Conservation (phyloP, 2,797 vertebrate species). For the Arrhamphus sclerolepis region DNA sequence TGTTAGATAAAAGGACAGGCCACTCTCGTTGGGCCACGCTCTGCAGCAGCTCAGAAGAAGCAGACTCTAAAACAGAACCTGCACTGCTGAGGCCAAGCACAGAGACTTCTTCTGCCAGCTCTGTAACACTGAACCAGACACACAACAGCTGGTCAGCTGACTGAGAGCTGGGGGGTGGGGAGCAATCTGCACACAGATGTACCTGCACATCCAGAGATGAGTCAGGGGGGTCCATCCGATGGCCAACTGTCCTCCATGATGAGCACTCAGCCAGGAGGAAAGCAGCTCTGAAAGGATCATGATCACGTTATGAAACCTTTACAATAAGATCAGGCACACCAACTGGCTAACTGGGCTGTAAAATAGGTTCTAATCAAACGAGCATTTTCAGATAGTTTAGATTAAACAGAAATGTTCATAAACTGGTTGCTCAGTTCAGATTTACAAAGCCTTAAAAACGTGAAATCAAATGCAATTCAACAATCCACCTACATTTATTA, state of each 20-base stretch:
- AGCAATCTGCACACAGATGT: fast-evolving
- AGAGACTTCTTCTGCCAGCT: conserved; percentile 67
- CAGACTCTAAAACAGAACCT: conserved; percentile 62
- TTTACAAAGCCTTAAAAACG: too few relatives aligned
- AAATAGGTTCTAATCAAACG: too few relatives aligned
- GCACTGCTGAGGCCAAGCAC: conserved; percentile 24
- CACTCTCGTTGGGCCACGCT: conserved; percentile 58
- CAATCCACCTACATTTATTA: too few relatives aligned
- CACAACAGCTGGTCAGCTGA: conserved; percentile 59
- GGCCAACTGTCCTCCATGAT: not conserved
- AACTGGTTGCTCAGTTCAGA: too few relatives aligned
- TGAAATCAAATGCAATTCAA: too few relatives aligned
- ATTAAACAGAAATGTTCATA: too few relatives aligned
- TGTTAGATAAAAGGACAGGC: conserved; percentile 29
- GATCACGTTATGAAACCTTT: too few relatives aligned
- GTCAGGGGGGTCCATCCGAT: too few relatives aligned
- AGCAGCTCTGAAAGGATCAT: not conserved
- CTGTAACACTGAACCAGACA: conserved; percentile 73
- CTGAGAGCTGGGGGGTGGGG: conserved; percentile 56
- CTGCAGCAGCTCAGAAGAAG: conserved; percentile 41
- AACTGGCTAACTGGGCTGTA: too few relatives aligned
- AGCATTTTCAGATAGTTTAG: too few relatives aligned
- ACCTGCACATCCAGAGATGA: not conserved
- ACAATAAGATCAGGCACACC: too few relatives aligned
- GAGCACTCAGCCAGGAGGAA: not conserved